phyloP scores from a whole-genome alignment of 2,797 vertebrate genomes.

The Nyctibius grandis region DNA sequence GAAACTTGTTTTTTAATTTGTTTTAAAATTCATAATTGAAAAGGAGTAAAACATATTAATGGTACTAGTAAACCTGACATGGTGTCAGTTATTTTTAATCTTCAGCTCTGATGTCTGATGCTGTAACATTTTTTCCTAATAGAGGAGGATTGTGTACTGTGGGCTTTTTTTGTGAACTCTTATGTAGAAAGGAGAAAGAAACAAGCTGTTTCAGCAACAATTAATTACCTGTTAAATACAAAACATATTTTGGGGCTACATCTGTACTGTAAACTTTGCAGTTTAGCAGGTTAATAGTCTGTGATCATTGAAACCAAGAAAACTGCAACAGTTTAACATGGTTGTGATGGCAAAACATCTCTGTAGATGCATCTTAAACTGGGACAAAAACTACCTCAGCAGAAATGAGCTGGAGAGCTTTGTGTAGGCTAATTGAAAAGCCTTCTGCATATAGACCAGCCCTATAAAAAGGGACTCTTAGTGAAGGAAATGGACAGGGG shows the following conservation, averaged over 20 bases:
- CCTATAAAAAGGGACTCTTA: not conserved
- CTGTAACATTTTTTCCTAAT: not conserved
- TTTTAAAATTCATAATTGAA: not conserved
- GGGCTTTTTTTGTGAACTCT: not conserved
- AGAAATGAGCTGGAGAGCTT: not conserved
- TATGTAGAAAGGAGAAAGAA: not conserved
- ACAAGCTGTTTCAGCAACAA: not conserved
- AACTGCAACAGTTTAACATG: not conserved
- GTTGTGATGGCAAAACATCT: not conserved
- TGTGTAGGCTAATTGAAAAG: not conserved
- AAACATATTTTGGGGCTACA: not conserved
- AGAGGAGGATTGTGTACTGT: not conserved
- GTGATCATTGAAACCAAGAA: not conserved
- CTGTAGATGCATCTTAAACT: not conserved
- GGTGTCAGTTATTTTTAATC: not conserved
- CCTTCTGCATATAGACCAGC: not conserved
- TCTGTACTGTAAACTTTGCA: not conserved
- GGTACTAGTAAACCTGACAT: not conserved
- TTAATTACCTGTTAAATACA: not conserved
- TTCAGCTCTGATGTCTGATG: not conserved
- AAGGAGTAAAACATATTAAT: not conserved
- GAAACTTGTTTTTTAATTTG: not conserved
- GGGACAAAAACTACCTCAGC: not conserved
- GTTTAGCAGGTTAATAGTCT: not conserved
- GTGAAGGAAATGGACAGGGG: not conserved